Evolutionary conservation across 2,113 vertebrate genomes (phyloP).

Genomic region (Centropristis striata): DNA sequence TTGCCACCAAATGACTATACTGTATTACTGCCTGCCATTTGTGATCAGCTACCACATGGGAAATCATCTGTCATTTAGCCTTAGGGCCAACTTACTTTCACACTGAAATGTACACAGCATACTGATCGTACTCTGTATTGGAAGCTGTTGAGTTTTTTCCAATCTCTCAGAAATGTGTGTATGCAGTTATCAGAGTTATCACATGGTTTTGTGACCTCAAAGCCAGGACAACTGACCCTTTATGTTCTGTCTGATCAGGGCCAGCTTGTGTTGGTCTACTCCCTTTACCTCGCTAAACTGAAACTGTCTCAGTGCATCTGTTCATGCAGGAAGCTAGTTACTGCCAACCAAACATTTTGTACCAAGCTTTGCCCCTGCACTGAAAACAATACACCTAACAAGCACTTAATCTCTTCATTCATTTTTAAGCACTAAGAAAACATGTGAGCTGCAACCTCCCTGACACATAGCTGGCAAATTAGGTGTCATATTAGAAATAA

Average conservation of each 20-base stretch:
- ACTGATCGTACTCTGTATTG: conserved; percentile 7
- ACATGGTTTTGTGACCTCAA: background rate
- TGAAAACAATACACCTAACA: background rate
- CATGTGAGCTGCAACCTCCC: background rate
- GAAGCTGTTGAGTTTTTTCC: conserved; percentile 10
- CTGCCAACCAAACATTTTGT: background rate
- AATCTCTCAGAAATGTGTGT: background rate
- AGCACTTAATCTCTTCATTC: background rate
- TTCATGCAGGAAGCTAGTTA: too few species aligned
- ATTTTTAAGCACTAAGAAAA: background rate
- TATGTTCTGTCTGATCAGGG: background rate
- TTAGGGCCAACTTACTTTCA: background rate
- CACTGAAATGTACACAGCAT: conserved; percentile 2
- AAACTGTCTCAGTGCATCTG: too few species aligned
- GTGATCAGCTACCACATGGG: conserved; percentile 17
- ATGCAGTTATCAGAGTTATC: background rate
- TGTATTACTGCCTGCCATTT: background rate
- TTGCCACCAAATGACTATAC: background rate
- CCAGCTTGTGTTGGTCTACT: background rate
- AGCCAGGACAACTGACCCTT: background rate
- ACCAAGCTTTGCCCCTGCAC: background rate
- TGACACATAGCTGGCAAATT: background rate
- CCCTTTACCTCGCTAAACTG: too few species aligned
- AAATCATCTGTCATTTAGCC: conserved; percentile 26
- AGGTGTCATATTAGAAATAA: background rate